Evolutionary conservation across 2,888 invertebrate species (phyloP).

Genomic region (Polia nebulosa): DNA sequence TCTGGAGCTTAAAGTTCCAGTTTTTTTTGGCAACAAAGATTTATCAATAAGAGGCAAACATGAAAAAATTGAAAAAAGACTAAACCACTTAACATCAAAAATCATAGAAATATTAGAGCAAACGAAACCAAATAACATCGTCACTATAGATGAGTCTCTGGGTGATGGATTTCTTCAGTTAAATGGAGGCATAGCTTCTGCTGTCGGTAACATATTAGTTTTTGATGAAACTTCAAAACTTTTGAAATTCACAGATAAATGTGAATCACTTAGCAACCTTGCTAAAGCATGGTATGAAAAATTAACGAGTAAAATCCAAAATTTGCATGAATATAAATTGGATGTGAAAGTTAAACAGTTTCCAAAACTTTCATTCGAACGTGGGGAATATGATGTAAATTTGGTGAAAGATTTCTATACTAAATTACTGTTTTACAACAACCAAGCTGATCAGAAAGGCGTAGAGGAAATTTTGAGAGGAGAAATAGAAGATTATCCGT

Average conservation of each 20-base stretch:
- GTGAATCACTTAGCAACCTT: neutral
- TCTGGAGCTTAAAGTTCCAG: slow-evolving; percentile 46
- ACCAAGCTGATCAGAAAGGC: slow-evolving; percentile 47
- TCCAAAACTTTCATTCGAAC: slow-evolving; percentile 47
- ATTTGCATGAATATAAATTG: slow-evolving; percentile 45
- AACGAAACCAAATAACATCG: slow-evolving; percentile 8
- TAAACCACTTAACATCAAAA: slow-evolving; percentile 25
- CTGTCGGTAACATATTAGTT: slow-evolving; percentile 53
- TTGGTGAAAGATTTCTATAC: slow-evolving; percentile 42
- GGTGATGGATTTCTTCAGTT: slow-evolving; percentile 30
- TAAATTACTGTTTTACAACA: slow-evolving; percentile 51
- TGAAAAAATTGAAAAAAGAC: slow-evolving; percentile 37
- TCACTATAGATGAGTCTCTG: slow-evolving; percentile 44
- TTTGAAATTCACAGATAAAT: slow-evolving; percentile 9
- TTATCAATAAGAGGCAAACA: slow-evolving; percentile 41
- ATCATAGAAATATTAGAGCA: slow-evolving; percentile 30
- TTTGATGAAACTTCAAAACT: slow-evolving; percentile 38
- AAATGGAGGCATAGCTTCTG: slow-evolving; percentile 48
- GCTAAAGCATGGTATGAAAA: slow-evolving; percentile 7
- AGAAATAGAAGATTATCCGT: slow-evolving; percentile 30
- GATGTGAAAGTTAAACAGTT: slow-evolving; percentile 40
- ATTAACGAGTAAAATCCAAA: slow-evolving; percentile 14
- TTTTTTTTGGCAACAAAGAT: slow-evolving; percentile 55
- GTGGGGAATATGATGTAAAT: slow-evolving; percentile 21
- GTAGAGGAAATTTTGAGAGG: slow-evolving; percentile 37